A percentile compares a stretch with the other conserved stretches of the same genome.
These are phyloP conservation scores for Megaceryle torquata DNA, from an alignment of 2,113 vertebrate species.

Conservation along the genomic window DNA sequence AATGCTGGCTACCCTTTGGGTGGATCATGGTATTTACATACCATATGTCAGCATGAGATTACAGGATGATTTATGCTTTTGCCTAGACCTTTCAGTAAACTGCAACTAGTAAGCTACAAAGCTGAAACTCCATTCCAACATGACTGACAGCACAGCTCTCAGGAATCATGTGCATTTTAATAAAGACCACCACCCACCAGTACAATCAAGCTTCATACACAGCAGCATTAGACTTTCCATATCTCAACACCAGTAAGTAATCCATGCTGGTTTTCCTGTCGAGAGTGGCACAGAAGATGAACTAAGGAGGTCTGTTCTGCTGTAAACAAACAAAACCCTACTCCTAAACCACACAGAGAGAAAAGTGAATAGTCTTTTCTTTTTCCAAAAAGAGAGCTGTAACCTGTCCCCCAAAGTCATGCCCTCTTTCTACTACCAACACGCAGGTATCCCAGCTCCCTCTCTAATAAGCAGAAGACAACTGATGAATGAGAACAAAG, in stretches of 20 bases:
- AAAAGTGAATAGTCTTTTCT: background rate
- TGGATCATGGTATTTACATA: slow-evolving; percentile 50
- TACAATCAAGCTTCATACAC: slow-evolving; percentile 38
- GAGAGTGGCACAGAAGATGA: background rate
- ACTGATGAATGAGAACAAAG: background rate
- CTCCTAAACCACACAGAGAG: background rate
- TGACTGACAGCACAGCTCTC: slow-evolving; percentile 50
- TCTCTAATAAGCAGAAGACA: background rate
- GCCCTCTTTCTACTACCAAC: background rate
- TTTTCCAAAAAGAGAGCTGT: background rate
- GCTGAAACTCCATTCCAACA: background rate
- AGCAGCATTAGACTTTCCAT: slow-evolving; percentile 20
- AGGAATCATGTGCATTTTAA: background rate
- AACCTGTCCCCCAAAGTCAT: background rate
- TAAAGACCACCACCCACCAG: background rate
- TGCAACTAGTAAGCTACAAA: background rate
- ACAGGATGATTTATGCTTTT: slow-evolving; percentile 44
- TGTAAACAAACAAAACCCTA: background rate
- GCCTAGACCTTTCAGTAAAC: slow-evolving; percentile 51
- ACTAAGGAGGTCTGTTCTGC: background rate
- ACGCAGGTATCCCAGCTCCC: background rate
- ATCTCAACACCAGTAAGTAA: slow-evolving; percentile 5
- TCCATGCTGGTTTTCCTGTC: background rate
- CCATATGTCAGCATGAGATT: slow-evolving; percentile 58
- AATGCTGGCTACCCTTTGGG: slow-evolving; percentile 28